Evolutionary conservation across 2,888 invertebrate species (phyloP), one percentile per base, ranked within the genome.

Genomic region (Cremastobaeus sp.): DNA sequence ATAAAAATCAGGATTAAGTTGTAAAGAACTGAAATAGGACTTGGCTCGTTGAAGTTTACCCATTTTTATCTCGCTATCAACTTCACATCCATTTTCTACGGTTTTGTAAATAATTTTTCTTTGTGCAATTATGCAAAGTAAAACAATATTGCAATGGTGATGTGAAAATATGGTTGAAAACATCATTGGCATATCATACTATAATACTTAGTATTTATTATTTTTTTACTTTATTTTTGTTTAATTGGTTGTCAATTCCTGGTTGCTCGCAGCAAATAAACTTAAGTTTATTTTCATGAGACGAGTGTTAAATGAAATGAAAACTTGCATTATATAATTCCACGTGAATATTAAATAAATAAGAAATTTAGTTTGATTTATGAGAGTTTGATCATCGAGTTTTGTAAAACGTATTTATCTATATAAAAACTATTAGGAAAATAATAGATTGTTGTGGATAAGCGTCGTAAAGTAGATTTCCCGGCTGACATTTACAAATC

Each of bases 1-100:
- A 78, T 66, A 85, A 84, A 65, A 82, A 70, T 74, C 79, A 83
- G 50, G 79, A 81, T 64, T 83, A 79, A 77, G 66, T 48, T 50
- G 18, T 18, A 47, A 18, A 15, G 12, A 43, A 47, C n/a, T 32
- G 32, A n/a, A 5, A 14, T 37, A 15, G 4, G 9, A 14, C 3
- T 3, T n/a, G 3, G 32, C 11, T 3, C 3, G 11, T 32, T 12
- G 1, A 11, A 20, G 20, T 20, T 48, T 14, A 1, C 18, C 9
- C 21, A 20, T 30, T 30, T 1, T n/a, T 35, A 8, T 15, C 2
- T 20, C n/a, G n/a, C 1, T 37, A 20, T 35, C 32, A 37, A 11
- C 32, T 32, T 35, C 20, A 12, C 11, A 25, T 30, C 21, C 11
- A 8, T 20, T 35, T 50, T 21, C 17, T 20, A 17, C 32, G 11